A percentile compares a stretch with the other conserved stretches of the same genome.
Evolutionary conservation across 2,797 vertebrate species (phyloP).

Genomic region (Lacerta agilis): DNA sequence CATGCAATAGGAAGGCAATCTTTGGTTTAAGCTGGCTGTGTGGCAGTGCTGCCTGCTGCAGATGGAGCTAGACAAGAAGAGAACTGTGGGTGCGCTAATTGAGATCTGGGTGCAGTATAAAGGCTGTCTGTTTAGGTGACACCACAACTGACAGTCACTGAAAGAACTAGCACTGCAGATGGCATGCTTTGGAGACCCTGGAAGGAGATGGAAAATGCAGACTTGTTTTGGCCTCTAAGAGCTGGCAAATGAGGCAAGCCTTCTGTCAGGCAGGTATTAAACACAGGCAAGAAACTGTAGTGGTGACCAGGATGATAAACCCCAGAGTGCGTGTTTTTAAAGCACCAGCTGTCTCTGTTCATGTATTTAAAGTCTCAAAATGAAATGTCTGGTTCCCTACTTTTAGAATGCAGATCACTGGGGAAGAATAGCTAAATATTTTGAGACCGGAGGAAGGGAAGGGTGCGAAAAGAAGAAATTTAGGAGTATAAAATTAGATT

Average conservation of each 20-base stretch:
- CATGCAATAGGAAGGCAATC: neutral
- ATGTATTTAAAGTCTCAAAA: conserved; percentile 14
- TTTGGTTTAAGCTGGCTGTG: neutral
- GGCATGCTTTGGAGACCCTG: conserved; percentile 47
- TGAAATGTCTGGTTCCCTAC: rapidly evolving
- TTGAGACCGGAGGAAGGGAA: no score
- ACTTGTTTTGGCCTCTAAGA: conserved; percentile 45
- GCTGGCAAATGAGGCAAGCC: conserved; percentile 26
- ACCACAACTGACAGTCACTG: conserved; percentile 10
- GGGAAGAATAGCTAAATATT: no score
- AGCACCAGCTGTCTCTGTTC: neutral
- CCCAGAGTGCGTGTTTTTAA: neutral
- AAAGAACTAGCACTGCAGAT: conserved; percentile 55
- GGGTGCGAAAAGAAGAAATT: no score
- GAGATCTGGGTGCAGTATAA: neutral
- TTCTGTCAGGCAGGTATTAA: conserved; percentile 42
- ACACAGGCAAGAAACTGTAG: conserved; percentile 15
- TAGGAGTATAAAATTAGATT: no score
- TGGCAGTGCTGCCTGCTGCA: neutral
- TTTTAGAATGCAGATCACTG: neutral
- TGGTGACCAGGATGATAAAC: conserved; percentile 24
- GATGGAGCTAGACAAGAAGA: neutral
- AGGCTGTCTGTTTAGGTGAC: conserved; percentile 33
- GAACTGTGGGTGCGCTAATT: conserved; percentile 10
- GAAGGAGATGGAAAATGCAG: conserved; percentile 39